These are phyloP conservation scores for Rhagologus leucostigma DNA, from an alignment of 2,113 vertebrate species.

Conservation along the genomic window DNA sequence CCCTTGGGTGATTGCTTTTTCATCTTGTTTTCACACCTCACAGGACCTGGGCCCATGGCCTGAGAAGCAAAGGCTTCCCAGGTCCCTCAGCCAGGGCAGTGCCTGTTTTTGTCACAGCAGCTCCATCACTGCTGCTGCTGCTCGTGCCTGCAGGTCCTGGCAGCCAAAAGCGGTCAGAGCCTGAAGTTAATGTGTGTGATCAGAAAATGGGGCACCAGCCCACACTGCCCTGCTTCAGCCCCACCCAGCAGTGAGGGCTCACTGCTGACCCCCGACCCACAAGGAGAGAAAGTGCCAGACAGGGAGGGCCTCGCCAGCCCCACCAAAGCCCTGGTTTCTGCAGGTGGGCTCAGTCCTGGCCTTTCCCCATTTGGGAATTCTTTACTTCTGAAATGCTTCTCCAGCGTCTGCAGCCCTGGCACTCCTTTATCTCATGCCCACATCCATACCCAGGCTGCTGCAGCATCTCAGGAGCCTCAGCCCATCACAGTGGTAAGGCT, in stretches of 20 bases:
- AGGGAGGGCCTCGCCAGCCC: not conserved
- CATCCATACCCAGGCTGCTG: not conserved
- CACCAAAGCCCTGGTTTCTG: not conserved
- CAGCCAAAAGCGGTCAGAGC: fast-evolving
- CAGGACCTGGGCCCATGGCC: not conserved
- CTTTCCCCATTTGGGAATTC: not conserved
- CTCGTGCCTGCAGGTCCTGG: not conserved
- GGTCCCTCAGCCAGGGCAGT: not conserved
- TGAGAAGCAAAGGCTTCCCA: not conserved
- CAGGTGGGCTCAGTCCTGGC: not conserved
- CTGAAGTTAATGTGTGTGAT: too few species aligned
- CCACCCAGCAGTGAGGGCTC: fast-evolving
- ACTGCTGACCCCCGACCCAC: too few species aligned
- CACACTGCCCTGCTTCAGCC: fast-evolving
- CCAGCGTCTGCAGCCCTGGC: not conserved
- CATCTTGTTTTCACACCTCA: not conserved
- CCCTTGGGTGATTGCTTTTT: not conserved
- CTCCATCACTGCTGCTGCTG: not conserved
- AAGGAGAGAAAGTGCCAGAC: fast-evolving
- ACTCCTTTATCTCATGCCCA: fast-evolving
- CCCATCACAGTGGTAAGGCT: fast-evolving
- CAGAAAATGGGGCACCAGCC: not conserved
- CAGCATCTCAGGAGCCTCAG: not conserved
- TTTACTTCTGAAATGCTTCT: not conserved
- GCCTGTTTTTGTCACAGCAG: not conserved